Evolutionary conservation across 2,113 vertebrate species (phyloP), one percentile per base, ranked within the genome.

Genomic region (Tor tambroides): DNA sequence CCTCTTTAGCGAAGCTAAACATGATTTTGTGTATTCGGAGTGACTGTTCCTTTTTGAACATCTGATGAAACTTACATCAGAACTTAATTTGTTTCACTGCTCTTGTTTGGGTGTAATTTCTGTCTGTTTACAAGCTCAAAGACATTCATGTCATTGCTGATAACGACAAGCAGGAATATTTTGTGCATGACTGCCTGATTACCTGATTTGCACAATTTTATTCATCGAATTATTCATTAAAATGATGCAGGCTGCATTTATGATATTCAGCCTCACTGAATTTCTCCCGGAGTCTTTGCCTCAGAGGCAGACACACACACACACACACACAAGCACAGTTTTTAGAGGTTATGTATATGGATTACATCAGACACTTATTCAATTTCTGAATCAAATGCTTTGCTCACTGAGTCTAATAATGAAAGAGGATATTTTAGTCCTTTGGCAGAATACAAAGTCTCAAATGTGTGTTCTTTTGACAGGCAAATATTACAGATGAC

Each of bases 361-460:
- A 86, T 86, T 80, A 49, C 28, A 80, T 79, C 77, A 71, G 65
- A 86, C 63, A 69, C 12, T 85, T 85, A 74, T 11, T 84, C 51
- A n/a, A 21, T 56, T 80, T 72, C 75, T 69, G 43, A 71, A 14
- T 56, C 77, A 80, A 38, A 72, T 80, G 65, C 74, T 51, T 46
- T 71, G 81, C 67, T 84, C 46, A 72, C 65, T 83, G 81, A 54
- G 30, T 71, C 43, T 6, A 38, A 35, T 54, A n/a, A 84, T 84
- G 21, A 38, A 51, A 84, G 30, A 15, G 11, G 26, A 71, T 84
- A 67, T 84, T 56, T 72, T 71, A 84, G 28, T 84, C 80, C 63
- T 83, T 46, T 83, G 30, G 26, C 63, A 49, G 28, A 54, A 54
- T 72, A 54, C 21, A 28, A 41, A 59, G 21, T 71, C 61, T 69